Evolutionary conservation across 2,797 vertebrate species (phyloP).

Genomic region (Peromyscus eremicus): DNA sequence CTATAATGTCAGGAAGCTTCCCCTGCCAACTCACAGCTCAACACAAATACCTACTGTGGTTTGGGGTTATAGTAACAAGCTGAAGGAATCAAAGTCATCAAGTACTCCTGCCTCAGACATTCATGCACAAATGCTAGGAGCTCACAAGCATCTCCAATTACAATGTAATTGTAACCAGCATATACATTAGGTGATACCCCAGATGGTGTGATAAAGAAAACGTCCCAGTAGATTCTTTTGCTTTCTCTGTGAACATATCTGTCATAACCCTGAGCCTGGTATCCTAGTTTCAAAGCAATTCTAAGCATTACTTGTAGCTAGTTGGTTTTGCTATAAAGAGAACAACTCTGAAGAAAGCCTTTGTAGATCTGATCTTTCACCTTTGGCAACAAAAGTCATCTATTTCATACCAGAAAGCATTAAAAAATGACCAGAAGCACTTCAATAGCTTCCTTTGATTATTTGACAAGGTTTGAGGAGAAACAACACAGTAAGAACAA

Average conservation of each 20-base stretch:
- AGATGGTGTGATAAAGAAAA: background rate
- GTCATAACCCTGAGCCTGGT: background rate
- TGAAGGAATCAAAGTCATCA: slow-evolving; percentile 52
- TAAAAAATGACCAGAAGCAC: slow-evolving; percentile 20
- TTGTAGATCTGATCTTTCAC: slow-evolving; percentile 63
- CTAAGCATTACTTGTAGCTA: background rate
- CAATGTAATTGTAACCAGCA: slow-evolving; percentile 54
- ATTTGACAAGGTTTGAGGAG: slow-evolving; percentile 63
- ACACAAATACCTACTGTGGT: slow-evolving; percentile 44
- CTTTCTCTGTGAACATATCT: background rate
- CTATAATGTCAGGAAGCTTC: slow-evolving; percentile 4
- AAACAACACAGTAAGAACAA: slow-evolving; percentile 41
- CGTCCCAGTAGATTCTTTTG: slow-evolving; percentile 12
- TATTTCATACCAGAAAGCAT: slow-evolving; percentile 62
- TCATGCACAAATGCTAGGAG: slow-evolving; percentile 44
- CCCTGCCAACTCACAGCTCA: background rate
- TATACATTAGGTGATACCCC: background rate
- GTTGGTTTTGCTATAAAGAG: slow-evolving; percentile 35
- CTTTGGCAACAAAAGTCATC: slow-evolving; percentile 53
- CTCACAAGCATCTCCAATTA: slow-evolving; percentile 27
- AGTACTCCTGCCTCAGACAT: slow-evolving; percentile 9
- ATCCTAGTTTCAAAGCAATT: slow-evolving; percentile 16
- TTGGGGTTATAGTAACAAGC: slow-evolving; percentile 17
- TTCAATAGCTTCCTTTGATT: slow-evolving; percentile 61
- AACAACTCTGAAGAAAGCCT: slow-evolving; percentile 49